phyloP scores from a whole-genome alignment of 2,113 vertebrate genomes.

The Amazona guildingii region DNA sequence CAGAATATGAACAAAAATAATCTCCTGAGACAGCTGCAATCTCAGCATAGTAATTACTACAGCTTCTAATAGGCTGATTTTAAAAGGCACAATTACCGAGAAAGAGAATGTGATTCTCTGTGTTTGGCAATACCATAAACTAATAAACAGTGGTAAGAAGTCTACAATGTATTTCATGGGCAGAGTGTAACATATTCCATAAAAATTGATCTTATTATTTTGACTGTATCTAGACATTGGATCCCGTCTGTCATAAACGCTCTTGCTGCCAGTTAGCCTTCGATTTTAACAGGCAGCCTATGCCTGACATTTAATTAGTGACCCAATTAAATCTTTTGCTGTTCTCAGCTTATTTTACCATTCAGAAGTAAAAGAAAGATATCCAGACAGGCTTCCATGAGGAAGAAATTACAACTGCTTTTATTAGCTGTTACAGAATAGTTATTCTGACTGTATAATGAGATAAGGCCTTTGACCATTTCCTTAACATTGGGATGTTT shows the following conservation, averaged over 20 bases:
- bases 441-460: not conserved
- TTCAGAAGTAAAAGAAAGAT: constrained; percentile 50
- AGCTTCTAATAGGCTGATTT: not conserved
- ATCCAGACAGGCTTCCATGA: constrained; percentile 47
- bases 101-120: not conserved
- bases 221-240: not conserved
- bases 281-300: constrained; percentile 69
- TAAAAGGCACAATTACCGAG: not conserved
- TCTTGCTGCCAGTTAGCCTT: constrained; percentile 75
- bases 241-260: not conserved
- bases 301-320: constrained; percentile 87
- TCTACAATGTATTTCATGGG: not conserved
- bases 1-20: not conserved
- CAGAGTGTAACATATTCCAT: not conserved
- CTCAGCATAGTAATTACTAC: not conserved
- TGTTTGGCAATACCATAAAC: not conserved
- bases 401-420: constrained; percentile 52
- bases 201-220: not conserved
- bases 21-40: not conserved
- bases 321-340: constrained; percentile 80
- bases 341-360: constrained; percentile 73
- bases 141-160: not conserved
- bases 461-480: not conserved
- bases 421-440: constrained; percentile 33
- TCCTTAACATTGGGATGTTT: not conserved